A percentile compares a stretch with the other conserved stretches of the same genome.
phyloP scores from a whole-genome alignment of 2,797 vertebrate genomes.

The Rousettus madagascariensis region DNA sequence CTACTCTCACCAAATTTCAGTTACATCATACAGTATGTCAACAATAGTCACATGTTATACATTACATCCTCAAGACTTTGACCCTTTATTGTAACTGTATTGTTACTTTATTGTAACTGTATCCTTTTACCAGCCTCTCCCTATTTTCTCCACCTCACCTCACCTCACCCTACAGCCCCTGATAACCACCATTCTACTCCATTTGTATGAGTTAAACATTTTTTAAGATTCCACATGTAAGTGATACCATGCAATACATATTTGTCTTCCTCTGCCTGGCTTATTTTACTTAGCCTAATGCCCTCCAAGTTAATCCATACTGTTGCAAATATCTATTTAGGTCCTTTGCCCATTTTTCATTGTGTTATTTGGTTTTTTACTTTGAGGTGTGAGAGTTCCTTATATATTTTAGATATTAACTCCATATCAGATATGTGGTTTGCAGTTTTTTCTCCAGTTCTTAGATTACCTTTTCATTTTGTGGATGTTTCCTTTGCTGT shows the following conservation, averaged over 20 bases:
- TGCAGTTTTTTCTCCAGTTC: not conserved
- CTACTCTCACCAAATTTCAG: not conserved
- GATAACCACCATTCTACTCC: not conserved
- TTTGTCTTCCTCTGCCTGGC: not conserved
- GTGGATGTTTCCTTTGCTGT: not conserved
- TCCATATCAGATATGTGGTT: not conserved
- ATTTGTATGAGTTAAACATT: not conserved
- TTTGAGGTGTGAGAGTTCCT: not conserved
- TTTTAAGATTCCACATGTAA: not conserved
- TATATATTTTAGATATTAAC: not conserved
- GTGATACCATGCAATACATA: not conserved
- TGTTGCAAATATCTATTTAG: not conserved
- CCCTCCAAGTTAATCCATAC: not conserved
- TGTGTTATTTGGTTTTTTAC: not conserved
- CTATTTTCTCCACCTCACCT: not conserved
- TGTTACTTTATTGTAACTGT: not conserved
- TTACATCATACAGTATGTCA: not conserved
- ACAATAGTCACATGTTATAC: not conserved
- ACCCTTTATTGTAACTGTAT: not conserved
- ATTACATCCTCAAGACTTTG: not conserved
- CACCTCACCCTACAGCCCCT: not conserved
- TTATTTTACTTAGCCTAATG: not conserved
- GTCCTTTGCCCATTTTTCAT: not conserved
- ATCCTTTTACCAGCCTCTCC: not conserved
- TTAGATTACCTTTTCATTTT: not conserved